Base-by-base conservation (phyloP, 2,797 vertebrate genomes). In the Acipenser ruthenus region DNA sequence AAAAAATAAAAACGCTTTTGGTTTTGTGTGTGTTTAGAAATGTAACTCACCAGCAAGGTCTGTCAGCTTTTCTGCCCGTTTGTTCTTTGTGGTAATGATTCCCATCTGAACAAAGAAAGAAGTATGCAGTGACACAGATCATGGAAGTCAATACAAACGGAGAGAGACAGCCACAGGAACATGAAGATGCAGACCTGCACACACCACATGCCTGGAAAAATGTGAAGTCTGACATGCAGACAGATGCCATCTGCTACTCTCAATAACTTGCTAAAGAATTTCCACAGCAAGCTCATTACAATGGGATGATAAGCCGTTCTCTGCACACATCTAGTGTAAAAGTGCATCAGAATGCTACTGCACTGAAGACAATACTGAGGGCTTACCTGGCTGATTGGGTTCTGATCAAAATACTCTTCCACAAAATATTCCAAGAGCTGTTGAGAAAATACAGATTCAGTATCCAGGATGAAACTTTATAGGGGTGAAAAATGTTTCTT, bases 401-500 rank as follows among this genome's bases (percentile, higher is more conserved):
- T 99, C 78, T 99, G 96, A 79, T 98, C 95, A 83, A 99, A 99
- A 79, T 95, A 99, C 74, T 98, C 96, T 64, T 95, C 94, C 50
- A 98, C 88, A 74, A 99, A 98, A 66, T 87, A 87, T 76, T 98
- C 95, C 84, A 98, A 70, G 69, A 99, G 82, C 96, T 99, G 77
- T 12, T 78, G 59, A 61, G 50, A 37, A 37, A 37, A 37, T 37
- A 37, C 37, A 37, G 37, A 37, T 37, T 37, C 37, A 37, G 37
- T 37, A 37, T 0, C 37, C 37, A 37, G 4, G 4, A 37, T 37
- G 37, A 37, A 37, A 37, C 37, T 5, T 37, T 37, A 37, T 5
- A 37, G 37, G 37, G 37, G 5, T 18, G 18, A 37, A 37, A 37
- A 4, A 37, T 4, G 37, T 4, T 37, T 37, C 37, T 37, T 37